Percentiles rank a stretch among this genome's conserved stretches.
Evolutionary conservation across 2,797 vertebrate genomes (phyloP).

Genomic region (Melanotaenia nigrans): DNA sequence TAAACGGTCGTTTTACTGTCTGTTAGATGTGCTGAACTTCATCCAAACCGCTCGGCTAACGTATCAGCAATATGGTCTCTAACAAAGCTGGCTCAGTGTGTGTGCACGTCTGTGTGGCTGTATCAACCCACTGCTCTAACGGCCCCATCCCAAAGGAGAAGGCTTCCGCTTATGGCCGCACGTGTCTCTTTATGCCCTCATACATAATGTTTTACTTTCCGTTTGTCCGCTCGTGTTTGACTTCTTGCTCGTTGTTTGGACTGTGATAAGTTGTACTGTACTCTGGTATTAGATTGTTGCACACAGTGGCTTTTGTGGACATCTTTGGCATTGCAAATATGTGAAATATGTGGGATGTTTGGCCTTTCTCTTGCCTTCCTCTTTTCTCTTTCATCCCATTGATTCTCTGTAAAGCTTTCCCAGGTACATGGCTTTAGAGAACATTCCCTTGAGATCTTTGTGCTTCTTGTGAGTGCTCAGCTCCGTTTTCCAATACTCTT

Average conservation of each 20-base stretch:
- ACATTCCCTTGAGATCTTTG: slow-evolving; percentile 32
- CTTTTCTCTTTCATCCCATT: slow-evolving; percentile 41
- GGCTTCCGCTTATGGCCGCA: neutral
- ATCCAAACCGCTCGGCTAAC: slow-evolving; percentile 48
- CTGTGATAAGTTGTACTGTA: slow-evolving; percentile 62
- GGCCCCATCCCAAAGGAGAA: slow-evolving; percentile 36
- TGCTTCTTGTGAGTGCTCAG: slow-evolving; percentile 19
- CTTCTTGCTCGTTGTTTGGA: slow-evolving; percentile 65
- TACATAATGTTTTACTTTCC: slow-evolving; percentile 24
- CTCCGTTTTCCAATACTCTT: slow-evolving; percentile 22
- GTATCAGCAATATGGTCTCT: slow-evolving; percentile 41
- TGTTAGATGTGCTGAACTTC: slow-evolving; percentile 45
- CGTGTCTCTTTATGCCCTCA: slow-evolving; percentile 15
- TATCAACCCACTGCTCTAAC: slow-evolving; percentile 43
- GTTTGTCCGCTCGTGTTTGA: slow-evolving; percentile 48
- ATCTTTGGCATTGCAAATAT: slow-evolving; percentile 75
- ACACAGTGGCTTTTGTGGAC: slow-evolving; percentile 57
- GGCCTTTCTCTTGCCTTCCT: slow-evolving; percentile 42
- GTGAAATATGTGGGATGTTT: slow-evolving; percentile 65
- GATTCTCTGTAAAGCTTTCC: slow-evolving; percentile 50
- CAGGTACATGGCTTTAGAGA: slow-evolving; percentile 48
- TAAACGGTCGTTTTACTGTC: slow-evolving; percentile 21
- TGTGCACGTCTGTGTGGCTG: slow-evolving; percentile 23
- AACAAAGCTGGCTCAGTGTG: slow-evolving; percentile 24
- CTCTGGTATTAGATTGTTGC: slow-evolving; percentile 58